Percentiles rank a stretch among this genome's conserved stretches.
Evolutionary conservation across 2,797 vertebrate genomes (phyloP).

Genomic region (Propithecus perrieri): DNA sequence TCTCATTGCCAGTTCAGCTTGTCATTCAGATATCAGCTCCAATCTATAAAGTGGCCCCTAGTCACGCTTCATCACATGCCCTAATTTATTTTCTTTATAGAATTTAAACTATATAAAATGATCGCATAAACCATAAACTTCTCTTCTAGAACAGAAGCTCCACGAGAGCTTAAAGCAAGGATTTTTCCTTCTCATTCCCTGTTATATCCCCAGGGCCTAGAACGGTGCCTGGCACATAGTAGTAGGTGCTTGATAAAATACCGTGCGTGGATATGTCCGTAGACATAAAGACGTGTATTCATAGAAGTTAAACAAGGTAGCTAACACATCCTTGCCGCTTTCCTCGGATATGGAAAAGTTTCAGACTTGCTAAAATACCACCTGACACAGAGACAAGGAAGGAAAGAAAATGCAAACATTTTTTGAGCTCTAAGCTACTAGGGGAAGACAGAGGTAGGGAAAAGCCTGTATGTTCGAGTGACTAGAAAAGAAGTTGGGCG

Average conservation of each 20-base stretch:
- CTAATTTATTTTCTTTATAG: background rate
- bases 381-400: background rate
- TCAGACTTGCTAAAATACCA: conserved; percentile 58
- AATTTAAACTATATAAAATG: background rate
- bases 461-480: background rate
- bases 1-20: background rate
- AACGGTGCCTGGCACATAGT: background rate
- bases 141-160: background rate
- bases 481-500: background rate
- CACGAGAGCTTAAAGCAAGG: background rate
- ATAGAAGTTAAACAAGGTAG: background rate
- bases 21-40: background rate
- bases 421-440: conserved; percentile 19
- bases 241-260: background rate
- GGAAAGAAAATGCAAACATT: background rate
- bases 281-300: background rate
- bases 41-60: background rate
- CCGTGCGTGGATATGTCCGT: background rate
- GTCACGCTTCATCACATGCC: background rate
- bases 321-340: background rate
- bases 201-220: background rate
- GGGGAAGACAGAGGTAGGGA: conserved; percentile 25
- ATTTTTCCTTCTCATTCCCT: background rate
- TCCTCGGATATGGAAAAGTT: background rate
- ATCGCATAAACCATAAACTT: background rate